A percentile compares a stretch with the other conserved stretches of the same genome.
These are phyloP conservation scores for Aeoliscus strigatus DNA, from an alignment of 2,797 vertebrate genomes.

Conservation along the genomic window DNA sequence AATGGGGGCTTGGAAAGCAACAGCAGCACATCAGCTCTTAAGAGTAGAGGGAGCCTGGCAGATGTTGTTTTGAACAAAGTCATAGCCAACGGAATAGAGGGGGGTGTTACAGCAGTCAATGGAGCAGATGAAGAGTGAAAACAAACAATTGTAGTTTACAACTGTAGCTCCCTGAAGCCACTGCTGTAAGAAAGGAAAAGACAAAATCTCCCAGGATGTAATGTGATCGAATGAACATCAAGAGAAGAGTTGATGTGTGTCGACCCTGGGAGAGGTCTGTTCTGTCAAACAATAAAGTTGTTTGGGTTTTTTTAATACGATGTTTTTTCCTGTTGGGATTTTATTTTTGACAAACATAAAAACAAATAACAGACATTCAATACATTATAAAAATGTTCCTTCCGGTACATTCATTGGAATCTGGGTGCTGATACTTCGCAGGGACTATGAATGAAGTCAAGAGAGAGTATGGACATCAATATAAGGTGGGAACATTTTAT, in stretches of 20 bases:
- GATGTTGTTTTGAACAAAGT: slow-evolving; percentile 53
- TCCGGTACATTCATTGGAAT: too few relatives aligned
- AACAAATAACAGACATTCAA: too few relatives aligned
- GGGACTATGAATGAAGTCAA: too few relatives aligned
- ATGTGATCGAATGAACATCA: slow-evolving; percentile 18
- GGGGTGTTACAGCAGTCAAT: slow-evolving; percentile 26
- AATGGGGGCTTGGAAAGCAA: slow-evolving; percentile 21
- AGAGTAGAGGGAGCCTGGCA: slow-evolving; percentile 54
- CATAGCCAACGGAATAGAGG: slow-evolving; percentile 19
- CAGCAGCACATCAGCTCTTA: slow-evolving; percentile 28
- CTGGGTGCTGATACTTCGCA: too few relatives aligned
- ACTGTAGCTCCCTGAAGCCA: slow-evolving; percentile 17
- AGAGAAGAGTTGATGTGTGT: slow-evolving; percentile 26
- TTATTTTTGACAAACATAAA: slow-evolving; percentile 1
- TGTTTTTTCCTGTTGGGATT: slow-evolving; percentile 1
- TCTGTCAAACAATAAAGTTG: slow-evolving; percentile 53
- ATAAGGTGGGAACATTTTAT: too few relatives aligned
- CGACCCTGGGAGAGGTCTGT: slow-evolving; percentile 38
- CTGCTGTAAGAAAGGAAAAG: slow-evolving; percentile 37
- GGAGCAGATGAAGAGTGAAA: slow-evolving; percentile 42
- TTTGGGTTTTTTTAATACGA: slow-evolving; percentile 50
- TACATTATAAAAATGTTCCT: too few relatives aligned
- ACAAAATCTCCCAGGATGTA: slow-evolving; percentile 20
- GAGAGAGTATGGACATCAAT: too few relatives aligned
- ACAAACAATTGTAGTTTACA: slow-evolving; percentile 15